Evolutionary conservation across 2,888 invertebrate genomes (phyloP), one percentile per base, ranked within the genome.

Genomic region (Oscheius myriophilus): DNA sequence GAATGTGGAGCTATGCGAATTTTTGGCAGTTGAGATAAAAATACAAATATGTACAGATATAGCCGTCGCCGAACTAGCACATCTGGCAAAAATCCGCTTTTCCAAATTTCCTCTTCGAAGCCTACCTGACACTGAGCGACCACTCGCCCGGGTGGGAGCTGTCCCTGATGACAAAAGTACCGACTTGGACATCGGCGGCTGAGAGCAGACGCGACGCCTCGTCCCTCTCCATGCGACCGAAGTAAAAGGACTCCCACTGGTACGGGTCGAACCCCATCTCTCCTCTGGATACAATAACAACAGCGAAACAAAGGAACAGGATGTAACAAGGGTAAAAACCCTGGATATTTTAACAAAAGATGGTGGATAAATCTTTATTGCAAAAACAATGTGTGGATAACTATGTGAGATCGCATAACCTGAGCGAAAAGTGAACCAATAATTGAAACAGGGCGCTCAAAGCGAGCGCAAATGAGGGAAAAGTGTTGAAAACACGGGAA

Each of bases 121-220:
- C n/a, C n/a, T 61, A 61, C 61, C 46, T 61, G 9, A 84, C 83
- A 61, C 83, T 79, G 26, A 84, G 67, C 12, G 82, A 82, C 67
- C 74, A 81, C n/a, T 76, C 77, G 1, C 80, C 79, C 7, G 71
- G 71, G 4, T 70, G 69, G 9, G 82, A 75, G 53, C 80, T 82
- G 59, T 79, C 79, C 16, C 84, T 61, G 49, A 84, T 53, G 41
- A 84, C 61, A 65, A 85, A 84, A 2, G 84, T 81, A 16, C 84
- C 84, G 12, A 78, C 71, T 2, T 63, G 45, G 18, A 81, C 67
- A 2, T 42, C 46, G 0, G 58, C 21, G 11, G 63, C 67, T 12
- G 70, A 66, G 18, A 75, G 71, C 18, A 75, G 46, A n/a, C 67
- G 67, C 3, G 74, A 49, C 9, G 84, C 82, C 46, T 84, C 81